phyloP scores from a whole-genome alignment of 2,888 invertebrate genomes.

The Oscheius sp. region DNA sequence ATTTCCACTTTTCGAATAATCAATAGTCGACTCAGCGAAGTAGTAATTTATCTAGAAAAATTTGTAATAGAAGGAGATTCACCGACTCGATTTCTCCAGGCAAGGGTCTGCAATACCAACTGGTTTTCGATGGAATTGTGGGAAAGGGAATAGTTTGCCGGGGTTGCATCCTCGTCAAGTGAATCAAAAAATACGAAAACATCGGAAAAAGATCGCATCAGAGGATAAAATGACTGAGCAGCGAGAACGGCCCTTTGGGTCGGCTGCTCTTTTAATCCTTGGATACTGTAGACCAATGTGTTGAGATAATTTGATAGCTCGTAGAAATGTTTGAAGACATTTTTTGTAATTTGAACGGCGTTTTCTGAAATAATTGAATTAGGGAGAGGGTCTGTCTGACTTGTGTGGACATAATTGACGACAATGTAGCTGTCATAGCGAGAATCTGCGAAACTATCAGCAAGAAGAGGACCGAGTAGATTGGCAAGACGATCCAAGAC shows the following conservation, averaged over 20 bases:
- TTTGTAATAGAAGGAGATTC: neutral
- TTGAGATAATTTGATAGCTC: constrained; percentile 11
- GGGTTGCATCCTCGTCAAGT: constrained; percentile 10
- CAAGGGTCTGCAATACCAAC: constrained; percentile 1
- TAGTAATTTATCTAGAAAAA: constrained; percentile 11
- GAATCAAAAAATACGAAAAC: constrained; percentile 17
- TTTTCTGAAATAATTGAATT: neutral
- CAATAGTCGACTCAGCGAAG: neutral
- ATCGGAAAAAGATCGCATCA: constrained; percentile 12
- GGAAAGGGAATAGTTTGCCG: constrained; percentile 2
- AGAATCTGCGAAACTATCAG: neutral
- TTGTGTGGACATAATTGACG: constrained; percentile 22
- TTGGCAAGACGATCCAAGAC: constrained; percentile 13
- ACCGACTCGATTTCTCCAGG: constrained; percentile 25
- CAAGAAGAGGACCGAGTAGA: neutral
- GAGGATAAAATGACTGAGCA: constrained; percentile 11
- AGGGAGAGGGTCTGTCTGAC: neutral
- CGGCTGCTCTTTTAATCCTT: constrained; percentile 25
- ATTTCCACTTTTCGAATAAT: neutral
- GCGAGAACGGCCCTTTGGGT: constrained; percentile 11
- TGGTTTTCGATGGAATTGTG: constrained; percentile 7
- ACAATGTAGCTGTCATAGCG: constrained; percentile 16
- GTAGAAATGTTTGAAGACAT: neutral
- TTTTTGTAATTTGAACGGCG: constrained; percentile 6
- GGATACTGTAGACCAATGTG: constrained; percentile 6